These are phyloP conservation scores for Caenorhabditis panamensis DNA, from an alignment of 2,888 invertebrate genomes.

Conservation along the genomic window DNA sequence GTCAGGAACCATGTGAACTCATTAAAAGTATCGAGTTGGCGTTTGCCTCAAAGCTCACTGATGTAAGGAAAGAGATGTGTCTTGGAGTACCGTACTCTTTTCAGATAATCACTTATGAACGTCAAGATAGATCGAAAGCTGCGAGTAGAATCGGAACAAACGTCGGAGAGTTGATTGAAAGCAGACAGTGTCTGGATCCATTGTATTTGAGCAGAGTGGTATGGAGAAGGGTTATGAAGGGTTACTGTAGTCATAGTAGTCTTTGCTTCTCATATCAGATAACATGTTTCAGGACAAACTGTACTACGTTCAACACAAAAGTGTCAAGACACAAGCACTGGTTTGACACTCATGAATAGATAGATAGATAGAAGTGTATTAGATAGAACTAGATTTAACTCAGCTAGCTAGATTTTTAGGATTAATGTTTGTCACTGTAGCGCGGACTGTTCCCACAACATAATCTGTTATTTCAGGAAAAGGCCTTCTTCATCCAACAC, in stretches of 20 bases:
- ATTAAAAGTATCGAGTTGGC: slow-evolving; percentile 56
- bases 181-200: slow-evolving; percentile 45
- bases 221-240: not conserved
- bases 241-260: not conserved
- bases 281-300: slow-evolving; percentile 40
- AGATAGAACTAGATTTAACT: too few species aligned
- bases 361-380: too few species aligned
- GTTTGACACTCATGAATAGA: slow-evolving; percentile 35
- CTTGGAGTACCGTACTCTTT: not conserved
- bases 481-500: slow-evolving; percentile 61
- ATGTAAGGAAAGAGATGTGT: slow-evolving; percentile 43
- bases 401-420: too few species aligned
- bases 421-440: too few species aligned
- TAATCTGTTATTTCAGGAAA: slow-evolving; percentile 67
- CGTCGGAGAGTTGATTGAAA: slow-evolving; percentile 57
- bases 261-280: not conserved
- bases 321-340: slow-evolving; percentile 21
- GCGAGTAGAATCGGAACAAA: slow-evolving; percentile 55
- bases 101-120: slow-evolving; percentile 56
- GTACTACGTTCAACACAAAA: slow-evolving; percentile 44
- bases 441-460: too few species aligned
- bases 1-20: slow-evolving; percentile 48
- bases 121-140: slow-evolving; percentile 55
- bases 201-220: slow-evolving; percentile 54
- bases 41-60: slow-evolving; percentile 59